Base-by-base conservation (phyloP, 2,888 invertebrate genomes). In the Papilio elwesi region DNA sequence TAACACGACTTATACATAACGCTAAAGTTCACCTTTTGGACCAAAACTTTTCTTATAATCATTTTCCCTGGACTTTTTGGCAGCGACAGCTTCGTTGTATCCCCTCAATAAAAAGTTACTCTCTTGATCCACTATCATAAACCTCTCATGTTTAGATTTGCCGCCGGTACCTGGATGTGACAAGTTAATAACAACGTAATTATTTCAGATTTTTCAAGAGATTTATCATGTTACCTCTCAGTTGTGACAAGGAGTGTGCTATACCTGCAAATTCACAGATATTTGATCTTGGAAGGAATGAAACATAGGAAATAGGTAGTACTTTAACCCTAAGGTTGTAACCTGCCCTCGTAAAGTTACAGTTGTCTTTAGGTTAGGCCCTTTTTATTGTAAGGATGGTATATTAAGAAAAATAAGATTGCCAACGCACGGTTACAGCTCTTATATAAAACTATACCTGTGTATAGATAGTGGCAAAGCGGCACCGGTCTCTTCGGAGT, bases 401-500 rank as follows among this genome's bases (percentile, higher is more conserved):
- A n/a, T n/a, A n/a, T n/a, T 43, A 43, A 43, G 0, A 9, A 43
- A 43, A 7, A 3, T 13, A 48, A 65, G 7, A 67, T 2, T 67
- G 38, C 4, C 59, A 68, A 64, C 62, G n/a, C n/a, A 8, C 12
- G 53, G 68, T 7, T 51, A 43, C 13, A 55, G 63, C 51, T 9
- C 47, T n/a, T 43, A 65, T 43, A 26, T 0, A 48, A 53, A 55
- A 52, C 63, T 16, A 12, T 74, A 83, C 97, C 97, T 15, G 98
- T 98, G 82, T 98, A 99, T 0, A 99, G 93, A 87, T 96, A 98
- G 90, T 99, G 99, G 83, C 98, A 97, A 57, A 99, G 92, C 0
- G 99, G 99, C 0, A 99, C 98, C 0, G 99, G 99, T 71, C 99
- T 94, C 83, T 98, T 97, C 0, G 95, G 92, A 0, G 99, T 99